phyloP scores from a whole-genome alignment of 2,888 invertebrate genomes.

The Xestobium rufovillosum region DNA sequence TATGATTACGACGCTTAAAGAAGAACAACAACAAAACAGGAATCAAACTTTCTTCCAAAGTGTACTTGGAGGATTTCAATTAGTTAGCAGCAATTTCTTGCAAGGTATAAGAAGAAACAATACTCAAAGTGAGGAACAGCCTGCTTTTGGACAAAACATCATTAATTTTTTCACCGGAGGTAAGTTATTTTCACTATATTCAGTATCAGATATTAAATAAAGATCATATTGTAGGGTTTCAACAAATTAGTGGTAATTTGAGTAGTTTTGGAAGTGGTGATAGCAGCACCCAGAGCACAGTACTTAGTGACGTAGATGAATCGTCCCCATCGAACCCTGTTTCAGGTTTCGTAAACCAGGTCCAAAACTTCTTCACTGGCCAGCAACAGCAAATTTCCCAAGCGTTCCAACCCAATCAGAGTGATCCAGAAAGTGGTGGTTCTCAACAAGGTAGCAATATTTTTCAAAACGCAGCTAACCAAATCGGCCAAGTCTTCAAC shows the following conservation, averaged over 20 bases:
- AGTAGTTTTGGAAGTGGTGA: not conserved
- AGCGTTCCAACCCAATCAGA: not conserved
- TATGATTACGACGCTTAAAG: conserved; percentile 17
- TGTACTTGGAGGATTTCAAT: conserved; percentile 18
- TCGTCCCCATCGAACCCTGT: conserved; percentile 12
- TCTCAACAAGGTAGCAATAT: not conserved
- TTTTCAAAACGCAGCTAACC: conserved; percentile 3
- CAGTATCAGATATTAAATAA: not conserved
- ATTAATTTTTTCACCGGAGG: conserved; percentile 17
- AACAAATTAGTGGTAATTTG: conserved; percentile 2
- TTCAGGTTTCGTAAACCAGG: conserved; percentile 14
- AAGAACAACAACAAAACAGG: conserved; percentile 13
- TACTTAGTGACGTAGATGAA: conserved; percentile 1
- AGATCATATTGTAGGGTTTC: conserved; percentile 2
- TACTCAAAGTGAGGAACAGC: conserved; percentile 17
- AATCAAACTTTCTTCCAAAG: conserved; percentile 16
- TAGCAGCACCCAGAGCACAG: not conserved
- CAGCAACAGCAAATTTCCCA: not conserved
- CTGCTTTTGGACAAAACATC: conserved; percentile 19
- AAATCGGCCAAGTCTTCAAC: conserved; percentile 1
- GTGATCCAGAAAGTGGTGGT: not conserved
- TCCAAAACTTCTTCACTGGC: conserved; percentile 9
- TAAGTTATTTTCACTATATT: conserved; percentile 6
- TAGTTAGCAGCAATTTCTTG: conserved; percentile 19
- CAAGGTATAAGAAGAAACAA: conserved; percentile 12